These are phyloP conservation scores for Branchipolynoe longqiensis DNA, from an alignment of 2,888 invertebrate genomes.

Conservation along the genomic window DNA sequence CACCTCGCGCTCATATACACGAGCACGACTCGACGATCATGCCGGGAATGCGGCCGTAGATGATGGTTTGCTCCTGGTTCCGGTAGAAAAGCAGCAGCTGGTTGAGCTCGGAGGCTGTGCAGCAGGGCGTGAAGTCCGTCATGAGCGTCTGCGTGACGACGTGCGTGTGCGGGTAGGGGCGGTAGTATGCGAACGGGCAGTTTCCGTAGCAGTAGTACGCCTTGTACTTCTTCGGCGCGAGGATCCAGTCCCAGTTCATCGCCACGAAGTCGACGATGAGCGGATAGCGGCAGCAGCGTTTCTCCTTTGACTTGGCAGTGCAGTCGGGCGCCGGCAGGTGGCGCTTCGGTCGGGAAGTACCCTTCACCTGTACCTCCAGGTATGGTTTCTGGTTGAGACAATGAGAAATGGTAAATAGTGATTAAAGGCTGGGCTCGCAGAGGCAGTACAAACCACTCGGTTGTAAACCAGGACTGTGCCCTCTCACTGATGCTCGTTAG, in stretches of 20 bases:
- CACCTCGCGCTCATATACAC: slow-evolving; percentile 83
- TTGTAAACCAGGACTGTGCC: too few species aligned
- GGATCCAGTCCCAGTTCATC: slow-evolving; percentile 98
- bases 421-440: too few species aligned
- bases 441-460: too few species aligned
- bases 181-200: slow-evolving; percentile 88
- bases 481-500: too few species aligned
- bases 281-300: slow-evolving; percentile 95
- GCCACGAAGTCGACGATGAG: slow-evolving; percentile 96
- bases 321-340: slow-evolving; percentile 17
- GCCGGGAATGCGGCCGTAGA: slow-evolving; percentile 92
- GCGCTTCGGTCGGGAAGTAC: slow-evolving; percentile 79
- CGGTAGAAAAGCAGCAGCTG: slow-evolving; percentile 94
- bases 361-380: slow-evolving; percentile 71
- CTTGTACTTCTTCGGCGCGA: slow-evolving; percentile 95
- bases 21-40: slow-evolving; percentile 97
- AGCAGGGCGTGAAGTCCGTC: slow-evolving; percentile 86
- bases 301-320: background rate
- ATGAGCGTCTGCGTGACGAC: slow-evolving; percentile 83
- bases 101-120: slow-evolving; percentile 93
- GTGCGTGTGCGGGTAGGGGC: slow-evolving; percentile 93
- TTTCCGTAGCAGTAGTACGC: slow-evolving; percentile 98
- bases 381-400: slow-evolving; percentile 71
- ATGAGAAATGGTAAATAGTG: too few species aligned
- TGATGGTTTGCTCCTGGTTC: slow-evolving; percentile 90